Evolutionary conservation across 2,113 vertebrate genomes (phyloP).

Genomic region (Vidua chalybeata): DNA sequence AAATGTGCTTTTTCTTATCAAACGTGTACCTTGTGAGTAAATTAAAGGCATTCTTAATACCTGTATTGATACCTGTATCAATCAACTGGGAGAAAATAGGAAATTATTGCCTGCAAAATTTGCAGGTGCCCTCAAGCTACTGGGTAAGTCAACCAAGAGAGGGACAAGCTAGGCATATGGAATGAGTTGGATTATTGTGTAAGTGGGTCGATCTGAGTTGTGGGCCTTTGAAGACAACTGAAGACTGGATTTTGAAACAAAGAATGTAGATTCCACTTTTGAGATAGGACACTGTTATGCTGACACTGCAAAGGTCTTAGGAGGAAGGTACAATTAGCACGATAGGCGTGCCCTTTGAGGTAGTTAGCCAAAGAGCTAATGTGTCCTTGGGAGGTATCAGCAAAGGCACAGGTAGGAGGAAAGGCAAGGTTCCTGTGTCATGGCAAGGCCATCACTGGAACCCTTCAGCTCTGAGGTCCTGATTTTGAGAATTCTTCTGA

Average conservation of each 20-base stretch:
- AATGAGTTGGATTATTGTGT: neutral
- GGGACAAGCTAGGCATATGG: neutral
- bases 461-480: neutral
- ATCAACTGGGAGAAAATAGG: neutral
- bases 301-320: neutral
- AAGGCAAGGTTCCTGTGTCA: neutral
- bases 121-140: neutral
- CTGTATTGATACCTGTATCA: neutral
- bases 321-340: neutral
- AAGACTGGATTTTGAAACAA: neutral
- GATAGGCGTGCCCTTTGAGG: neutral
- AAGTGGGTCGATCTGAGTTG: neutral
- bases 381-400: neutral
- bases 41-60: neutral
- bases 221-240: neutral
- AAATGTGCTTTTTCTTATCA: neutral
- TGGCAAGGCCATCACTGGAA: neutral
- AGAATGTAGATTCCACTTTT: neutral
- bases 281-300: neutral
- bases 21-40: neutral
- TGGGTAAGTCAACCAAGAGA: neutral
- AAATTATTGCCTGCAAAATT: neutral
- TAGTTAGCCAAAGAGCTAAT: neutral
- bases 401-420: neutral
- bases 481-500: neutral